These are phyloP conservation scores for Telmatherina bonti DNA, from an alignment of 2,797 vertebrate genomes.

Conservation along the genomic window DNA sequence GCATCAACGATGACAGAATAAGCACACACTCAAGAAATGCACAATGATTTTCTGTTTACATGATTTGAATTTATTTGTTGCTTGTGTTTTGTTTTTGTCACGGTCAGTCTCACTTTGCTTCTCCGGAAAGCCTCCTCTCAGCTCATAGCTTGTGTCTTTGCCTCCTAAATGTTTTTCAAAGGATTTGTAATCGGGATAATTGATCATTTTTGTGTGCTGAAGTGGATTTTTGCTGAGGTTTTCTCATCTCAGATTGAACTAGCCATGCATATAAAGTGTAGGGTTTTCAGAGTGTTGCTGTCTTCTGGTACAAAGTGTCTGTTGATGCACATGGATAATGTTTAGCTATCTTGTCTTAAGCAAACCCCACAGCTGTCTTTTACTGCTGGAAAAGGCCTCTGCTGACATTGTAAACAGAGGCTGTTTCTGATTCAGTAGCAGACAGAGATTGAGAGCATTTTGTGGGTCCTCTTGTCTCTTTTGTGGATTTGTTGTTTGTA, in stretches of 20 bases:
- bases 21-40: constrained; percentile 84
- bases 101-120: constrained; percentile 60
- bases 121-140: constrained; percentile 53
- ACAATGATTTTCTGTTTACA: constrained; percentile 86
- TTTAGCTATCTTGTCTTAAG: constrained; percentile 49
- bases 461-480: constrained; percentile 53
- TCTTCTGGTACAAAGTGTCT: constrained; percentile 48
- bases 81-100: constrained; percentile 58
- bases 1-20: constrained; percentile 76
- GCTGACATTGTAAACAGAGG: constrained; percentile 38
- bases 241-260: constrained; percentile 22
- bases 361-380: constrained; percentile 30
- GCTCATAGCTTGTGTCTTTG: constrained; percentile 53
- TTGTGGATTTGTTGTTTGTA: constrained; percentile 72
- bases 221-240: constrained; percentile 2
- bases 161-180: constrained; percentile 37
- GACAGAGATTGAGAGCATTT: constrained; percentile 32
- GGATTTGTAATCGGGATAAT: constrained; percentile 18
- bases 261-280: constrained; percentile 17
- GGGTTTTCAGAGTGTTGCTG: constrained; percentile 22
- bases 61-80: constrained; percentile 74
- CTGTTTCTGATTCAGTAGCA: constrained; percentile 37
- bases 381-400: constrained; percentile 39
- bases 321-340: constrained; percentile 34
- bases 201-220: constrained; percentile 1